Evolutionary conservation across 2,113 vertebrate genomes (phyloP), one percentile per base, ranked within the genome.

Genomic region (Platysternon megacephalum): DNA sequence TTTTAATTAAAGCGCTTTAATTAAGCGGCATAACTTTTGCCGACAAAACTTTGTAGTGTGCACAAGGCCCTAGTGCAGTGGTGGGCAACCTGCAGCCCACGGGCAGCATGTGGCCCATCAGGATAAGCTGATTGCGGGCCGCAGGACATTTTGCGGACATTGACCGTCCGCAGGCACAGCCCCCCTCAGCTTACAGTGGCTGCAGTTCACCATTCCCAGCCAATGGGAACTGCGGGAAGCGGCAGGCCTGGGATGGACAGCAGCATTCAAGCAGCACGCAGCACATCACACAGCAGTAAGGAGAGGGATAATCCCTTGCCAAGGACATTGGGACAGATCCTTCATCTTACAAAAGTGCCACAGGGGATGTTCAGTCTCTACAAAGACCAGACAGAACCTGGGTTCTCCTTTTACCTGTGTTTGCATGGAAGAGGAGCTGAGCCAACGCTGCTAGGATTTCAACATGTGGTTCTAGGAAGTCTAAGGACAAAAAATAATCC

Each of bases 261-360:
- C 65, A 72, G 21, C 39, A 42, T 11, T 10, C 35, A 21, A 72
- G 35, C 19, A 90, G 3, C 3, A 78, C 35, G 48, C 76, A 83
- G 28, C 1, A 4, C 12, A 8, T 49, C 9, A 0, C 8, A 24
- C 46, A 0, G 1, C 9, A 13, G 11, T 78, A 51, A 1, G 0
- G 42, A 82, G 39, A 55, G 61, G 22, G 39, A 9, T 3, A 24
- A 24, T 8, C 82, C 53, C 82, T 28, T 21, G 39, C 11, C 7
- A 7, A 24, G 1, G 35, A 53, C 86, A 76, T 1, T 56, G 4
- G 8, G 29, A 5, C 1, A 74, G 8, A 79, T 12, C 3, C 32
- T 65, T 42, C 21, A 58, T 14, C 2, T 5, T 76, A 53, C 17
- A 61, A 48, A 58, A 35, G 21, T 11, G 21, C n/a, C 21, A 16